Evolutionary conservation across 1,140 invertebrate genomes (phyloP), one percentile per base, ranked within the genome.

Genomic region (Drosophila seguyi): DNA sequence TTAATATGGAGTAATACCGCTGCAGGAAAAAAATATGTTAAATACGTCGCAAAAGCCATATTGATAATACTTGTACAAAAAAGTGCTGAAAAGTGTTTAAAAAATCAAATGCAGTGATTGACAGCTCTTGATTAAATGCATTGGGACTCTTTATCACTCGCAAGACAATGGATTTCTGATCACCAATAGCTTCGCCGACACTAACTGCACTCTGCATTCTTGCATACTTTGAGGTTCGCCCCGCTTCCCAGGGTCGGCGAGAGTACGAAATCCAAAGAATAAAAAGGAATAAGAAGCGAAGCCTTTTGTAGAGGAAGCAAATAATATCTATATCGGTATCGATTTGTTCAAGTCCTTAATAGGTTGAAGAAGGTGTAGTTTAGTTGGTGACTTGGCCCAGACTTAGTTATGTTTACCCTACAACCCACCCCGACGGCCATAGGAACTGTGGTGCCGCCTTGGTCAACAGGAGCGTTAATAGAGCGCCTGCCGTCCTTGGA

Each of bases 391-490:
- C 27, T 47, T 25, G 13, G 22, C 52, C n/a, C 10, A 20, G 25
- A 14, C 27, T 36, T 22, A 29, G 44, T 48, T 45, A 93, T 93
- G 91, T 93, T 93, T 66, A 92, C 92, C 2, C 58, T 93, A 36
- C 92, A 93, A 77, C 57, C 90, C 25, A 92, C 76, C 14, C 86
- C 92, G 25, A 34, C 92, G 14, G 18, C 71, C 5, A 87, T 93
- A 25, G 79, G 90, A 14, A 42, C 90, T 6, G 86, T 92, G 42
- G 81, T 90, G 13, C 78, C 86, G 14, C 79, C 92, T 0, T 93
- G 92, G 92, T 78, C 92, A 2, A 77, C 92, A 4, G 91, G 92
- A 27, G 61, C 85, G 1, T 76, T 92, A n/a, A 92, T 93, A 29
- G 92, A 92, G 34, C 75, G 91, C 3, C 25, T 92, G 31, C 84